Evolutionary conservation across 2,113 vertebrate species (phyloP).

Genomic region (Beaufortia kweichowensis): DNA sequence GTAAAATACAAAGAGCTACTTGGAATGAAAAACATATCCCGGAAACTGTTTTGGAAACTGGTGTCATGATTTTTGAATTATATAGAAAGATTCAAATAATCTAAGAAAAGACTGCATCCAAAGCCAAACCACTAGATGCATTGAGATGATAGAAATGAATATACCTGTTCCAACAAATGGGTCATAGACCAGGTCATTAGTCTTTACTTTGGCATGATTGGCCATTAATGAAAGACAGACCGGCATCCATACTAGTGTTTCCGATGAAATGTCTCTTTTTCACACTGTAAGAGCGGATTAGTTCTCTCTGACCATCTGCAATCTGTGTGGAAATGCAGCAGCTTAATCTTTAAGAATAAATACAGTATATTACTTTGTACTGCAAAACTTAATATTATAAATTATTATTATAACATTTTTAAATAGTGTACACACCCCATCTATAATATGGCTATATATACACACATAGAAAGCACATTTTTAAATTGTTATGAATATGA

Average conservation of each 20-base stretch:
- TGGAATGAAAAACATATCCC: neutral
- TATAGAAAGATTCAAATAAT: no score
- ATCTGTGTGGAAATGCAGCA: constrained; percentile 72
- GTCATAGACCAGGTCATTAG: constrained; percentile 91
- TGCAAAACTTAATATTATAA: no score
- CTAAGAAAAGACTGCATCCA: no score
- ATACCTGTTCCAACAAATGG: constrained; percentile 98
- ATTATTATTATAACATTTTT: neutral
- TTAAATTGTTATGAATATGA: no score
- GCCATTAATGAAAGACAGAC: constrained; percentile 96
- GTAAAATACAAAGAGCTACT: neutral
- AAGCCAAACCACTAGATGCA: no score
- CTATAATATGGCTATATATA: no score
- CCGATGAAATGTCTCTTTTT: constrained; percentile 99
- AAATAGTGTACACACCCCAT: neutral
- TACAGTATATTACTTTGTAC: neutral
- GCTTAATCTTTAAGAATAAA: neutral
- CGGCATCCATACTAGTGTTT: constrained; percentile 97
- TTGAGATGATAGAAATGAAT: neutral
- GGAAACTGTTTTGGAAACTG: neutral
- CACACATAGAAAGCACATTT: no score
- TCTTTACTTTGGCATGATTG: constrained; percentile 92
- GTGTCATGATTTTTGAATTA: neutral
- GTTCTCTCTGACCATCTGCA: constrained; percentile 89
- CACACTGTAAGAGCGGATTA: constrained; percentile 86